These are phyloP conservation scores for Scrobipalpa costella DNA, from an alignment of 2,888 invertebrate genomes.

Conservation along the genomic window DNA sequence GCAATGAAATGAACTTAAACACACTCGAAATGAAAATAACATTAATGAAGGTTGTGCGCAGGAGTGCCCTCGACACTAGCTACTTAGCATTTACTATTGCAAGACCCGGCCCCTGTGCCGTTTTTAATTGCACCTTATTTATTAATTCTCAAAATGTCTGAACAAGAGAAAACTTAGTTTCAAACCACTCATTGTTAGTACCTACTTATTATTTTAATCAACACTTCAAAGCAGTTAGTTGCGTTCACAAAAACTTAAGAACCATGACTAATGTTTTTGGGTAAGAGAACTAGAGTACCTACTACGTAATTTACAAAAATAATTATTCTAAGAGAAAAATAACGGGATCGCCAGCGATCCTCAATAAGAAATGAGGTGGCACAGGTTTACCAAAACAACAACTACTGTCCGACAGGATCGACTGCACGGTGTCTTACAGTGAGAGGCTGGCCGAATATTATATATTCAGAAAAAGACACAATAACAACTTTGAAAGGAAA, in stretches of 20 bases:
- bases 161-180: slow-evolving; percentile 63
- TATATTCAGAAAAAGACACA: slow-evolving; percentile 75
- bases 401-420: slow-evolving; percentile 65
- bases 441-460: slow-evolving; percentile 71
- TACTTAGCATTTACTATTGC: slow-evolving; percentile 68
- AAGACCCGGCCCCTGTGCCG: slow-evolving; percentile 70
- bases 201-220: slow-evolving; percentile 61
- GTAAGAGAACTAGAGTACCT: slow-evolving; percentile 59
- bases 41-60: slow-evolving; percentile 60
- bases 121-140: slow-evolving; percentile 43
- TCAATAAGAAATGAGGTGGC: slow-evolving; percentile 74
- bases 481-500: slow-evolving; percentile 75
- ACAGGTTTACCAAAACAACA: slow-evolving; percentile 66
- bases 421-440: slow-evolving; percentile 58
- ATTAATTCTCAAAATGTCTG: slow-evolving; percentile 47
- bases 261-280: slow-evolving; percentile 58
- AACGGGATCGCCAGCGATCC: slow-evolving; percentile 79
- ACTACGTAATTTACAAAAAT: slow-evolving; percentile 64
- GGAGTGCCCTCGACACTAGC: slow-evolving; percentile 53
- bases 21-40: slow-evolving; percentile 39
- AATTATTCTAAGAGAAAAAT: slow-evolving; percentile 74
- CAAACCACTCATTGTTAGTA: slow-evolving; percentile 77
- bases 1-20: slow-evolving; percentile 21
- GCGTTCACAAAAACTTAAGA: slow-evolving; percentile 65
- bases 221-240: slow-evolving; percentile 75